Percentiles rank a stretch among this genome's conserved stretches.
Evolutionary conservation across 2,888 invertebrate genomes (phyloP).

Genomic region (Drosophila testacea): DNA sequence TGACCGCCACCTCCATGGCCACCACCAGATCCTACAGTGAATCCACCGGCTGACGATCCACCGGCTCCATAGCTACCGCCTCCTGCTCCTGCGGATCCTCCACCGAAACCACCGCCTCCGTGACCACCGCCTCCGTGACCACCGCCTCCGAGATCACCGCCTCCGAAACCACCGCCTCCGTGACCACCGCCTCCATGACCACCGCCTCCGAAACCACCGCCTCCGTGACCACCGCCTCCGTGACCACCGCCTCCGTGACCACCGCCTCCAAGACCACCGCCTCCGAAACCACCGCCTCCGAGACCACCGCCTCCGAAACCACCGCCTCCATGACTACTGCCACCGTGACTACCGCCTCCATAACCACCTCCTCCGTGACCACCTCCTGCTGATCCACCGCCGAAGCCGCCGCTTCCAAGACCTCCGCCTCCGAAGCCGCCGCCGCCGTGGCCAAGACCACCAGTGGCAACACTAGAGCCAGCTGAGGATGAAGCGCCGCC

Average conservation of each 20-base stretch:
- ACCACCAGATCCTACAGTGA: not conserved
- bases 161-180: slow-evolving; percentile 33
- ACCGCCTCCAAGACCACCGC: slow-evolving; percentile 10
- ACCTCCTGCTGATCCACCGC: slow-evolving; percentile 26
- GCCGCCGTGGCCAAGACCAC: slow-evolving; percentile 19
- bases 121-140: slow-evolving; percentile 10
- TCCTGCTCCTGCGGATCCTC: slow-evolving; percentile 22
- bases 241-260: slow-evolving; percentile 15
- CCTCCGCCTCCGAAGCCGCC: slow-evolving; percentile 20
- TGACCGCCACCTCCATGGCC: slow-evolving; percentile 5
- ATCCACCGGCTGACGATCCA: slow-evolving; percentile 19
- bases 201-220: slow-evolving; percentile 19
- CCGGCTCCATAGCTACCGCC: slow-evolving; percentile 18
- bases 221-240: slow-evolving; percentile 9
- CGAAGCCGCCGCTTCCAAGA: slow-evolving; percentile 18
- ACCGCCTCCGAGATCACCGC: slow-evolving; percentile 21
- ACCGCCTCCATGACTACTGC: slow-evolving; percentile 34
- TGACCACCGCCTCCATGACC: slow-evolving; percentile 17
- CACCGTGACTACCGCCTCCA: slow-evolving; percentile 35
- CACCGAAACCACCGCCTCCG: slow-evolving; percentile 29
- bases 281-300: slow-evolving; percentile 13
- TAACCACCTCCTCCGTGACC: slow-evolving; percentile 25
- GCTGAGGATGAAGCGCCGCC: too few species aligned
- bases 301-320: slow-evolving; percentile 9
- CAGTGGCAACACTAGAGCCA: too few species aligned